Evolutionary conservation across 1,140 invertebrate genomes (phyloP).

Genomic region (Nasonia giraulti): DNA sequence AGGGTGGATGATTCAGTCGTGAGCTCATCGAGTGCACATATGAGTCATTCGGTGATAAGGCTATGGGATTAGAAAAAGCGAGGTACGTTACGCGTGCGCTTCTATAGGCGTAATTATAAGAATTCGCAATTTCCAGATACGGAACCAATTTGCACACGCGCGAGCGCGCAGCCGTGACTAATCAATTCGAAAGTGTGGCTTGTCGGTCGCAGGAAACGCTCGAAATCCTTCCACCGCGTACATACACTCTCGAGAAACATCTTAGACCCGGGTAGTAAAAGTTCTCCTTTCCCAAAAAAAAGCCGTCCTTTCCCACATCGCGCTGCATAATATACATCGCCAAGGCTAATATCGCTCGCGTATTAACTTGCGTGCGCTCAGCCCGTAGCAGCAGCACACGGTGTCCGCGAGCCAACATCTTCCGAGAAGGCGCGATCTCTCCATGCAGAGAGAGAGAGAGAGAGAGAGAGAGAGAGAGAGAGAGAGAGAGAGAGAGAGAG

Average conservation of each 20-base stretch:
- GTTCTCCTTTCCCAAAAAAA: not conserved
- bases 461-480: too few relatives aligned
- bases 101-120: too few relatives aligned
- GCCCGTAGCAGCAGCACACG: not conserved
- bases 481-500: too few relatives aligned
- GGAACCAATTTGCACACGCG: too few relatives aligned
- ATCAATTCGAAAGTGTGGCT: too few relatives aligned
- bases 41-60: too few relatives aligned
- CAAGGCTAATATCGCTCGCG: not conserved
- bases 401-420: conserved; percentile 15
- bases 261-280: not conserved
- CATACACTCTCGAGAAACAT: not conserved
- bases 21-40: too few relatives aligned
- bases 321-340: not conserved
- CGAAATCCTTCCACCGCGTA: not conserved
- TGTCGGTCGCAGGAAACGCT: not conserved
- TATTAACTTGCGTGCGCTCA: conserved; percentile 10
- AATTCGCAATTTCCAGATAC: too few relatives aligned
- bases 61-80: too few relatives aligned
- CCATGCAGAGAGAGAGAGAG: not conserved
- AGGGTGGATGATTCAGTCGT: too few relatives aligned
- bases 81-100: too few relatives aligned
- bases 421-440: conserved; percentile 23
- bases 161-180: too few relatives aligned
- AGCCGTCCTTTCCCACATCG: not conserved